These are phyloP conservation scores for Arctia plantaginis DNA, from an alignment of 2,888 invertebrate genomes.

Conservation along the genomic window DNA sequence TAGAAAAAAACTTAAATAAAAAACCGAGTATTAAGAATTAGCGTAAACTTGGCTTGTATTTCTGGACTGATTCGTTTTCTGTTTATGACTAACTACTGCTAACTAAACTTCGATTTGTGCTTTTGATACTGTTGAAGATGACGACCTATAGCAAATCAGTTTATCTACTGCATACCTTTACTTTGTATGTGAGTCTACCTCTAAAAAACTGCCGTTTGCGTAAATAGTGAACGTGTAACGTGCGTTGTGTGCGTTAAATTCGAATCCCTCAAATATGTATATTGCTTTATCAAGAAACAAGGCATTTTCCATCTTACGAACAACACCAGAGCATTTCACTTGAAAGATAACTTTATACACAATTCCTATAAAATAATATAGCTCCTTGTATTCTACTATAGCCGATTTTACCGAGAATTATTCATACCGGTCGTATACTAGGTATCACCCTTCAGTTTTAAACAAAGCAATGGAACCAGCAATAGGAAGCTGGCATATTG, in stretches of 20 bases:
- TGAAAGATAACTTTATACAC: not conserved
- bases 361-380: not conserved
- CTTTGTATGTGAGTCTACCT: not conserved
- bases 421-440: constrained; percentile 32
- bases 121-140: too few species aligned
- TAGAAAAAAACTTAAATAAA: too few species aligned
- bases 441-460: constrained; percentile 72
- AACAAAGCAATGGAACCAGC: constrained; percentile 76
- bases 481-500: constrained; percentile 80
- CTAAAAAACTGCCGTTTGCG: not conserved
- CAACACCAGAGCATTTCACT: not conserved
- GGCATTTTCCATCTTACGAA: not conserved
- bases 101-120: too few species aligned
- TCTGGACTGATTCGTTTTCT: too few species aligned
- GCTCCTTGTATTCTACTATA: not conserved
- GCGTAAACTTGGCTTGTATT: too few species aligned
- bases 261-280: not conserved
- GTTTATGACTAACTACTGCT: too few species aligned
- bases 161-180: not conserved
- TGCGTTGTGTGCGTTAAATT: not conserved
- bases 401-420: constrained; percentile 22
- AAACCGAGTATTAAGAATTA: too few species aligned
- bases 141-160: not conserved
- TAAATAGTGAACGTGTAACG: not conserved
- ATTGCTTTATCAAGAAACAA: not conserved